phyloP scores from a whole-genome alignment of 2,113 vertebrate genomes.

The Trichechus manatus region DNA sequence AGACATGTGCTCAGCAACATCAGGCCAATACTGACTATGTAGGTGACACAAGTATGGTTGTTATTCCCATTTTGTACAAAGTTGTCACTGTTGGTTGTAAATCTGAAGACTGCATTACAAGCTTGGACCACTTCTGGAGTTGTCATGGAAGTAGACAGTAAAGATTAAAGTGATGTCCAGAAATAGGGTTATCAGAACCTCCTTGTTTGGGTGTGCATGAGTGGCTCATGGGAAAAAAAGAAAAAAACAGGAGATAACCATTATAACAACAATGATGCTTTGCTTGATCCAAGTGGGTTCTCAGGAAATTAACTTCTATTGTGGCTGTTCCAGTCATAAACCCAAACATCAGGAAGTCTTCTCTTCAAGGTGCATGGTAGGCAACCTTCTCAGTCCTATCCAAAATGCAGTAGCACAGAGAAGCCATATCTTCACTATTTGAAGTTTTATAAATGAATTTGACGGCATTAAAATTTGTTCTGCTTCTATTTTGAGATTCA shows the following conservation, averaged over 20 bases:
- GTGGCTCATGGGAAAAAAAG: slow-evolving; percentile 89
- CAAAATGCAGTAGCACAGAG: slow-evolving; percentile 90
- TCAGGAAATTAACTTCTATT: slow-evolving; percentile 91
- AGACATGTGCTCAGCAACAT: slow-evolving; percentile 92
- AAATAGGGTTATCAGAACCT: slow-evolving; percentile 89
- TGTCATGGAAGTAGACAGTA: slow-evolving; percentile 91
- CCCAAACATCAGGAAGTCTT: slow-evolving; percentile 89
- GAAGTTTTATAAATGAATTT: slow-evolving; percentile 87
- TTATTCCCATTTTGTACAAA: slow-evolving; percentile 90
- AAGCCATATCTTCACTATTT: slow-evolving; percentile 89
- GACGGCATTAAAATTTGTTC: slow-evolving; percentile 90
- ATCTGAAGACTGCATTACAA: slow-evolving; percentile 90
- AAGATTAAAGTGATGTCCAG: slow-evolving; percentile 92
- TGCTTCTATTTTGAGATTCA: slow-evolving; percentile 85
- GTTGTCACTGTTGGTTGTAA: slow-evolving; percentile 90
- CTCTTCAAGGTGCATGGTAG: slow-evolving; percentile 66
- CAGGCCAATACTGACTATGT: slow-evolving; percentile 92
- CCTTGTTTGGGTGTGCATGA: slow-evolving; percentile 86
- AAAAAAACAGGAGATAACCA: slow-evolving; percentile 92
- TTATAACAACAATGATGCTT: slow-evolving; percentile 83
- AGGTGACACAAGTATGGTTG: slow-evolving; percentile 90
- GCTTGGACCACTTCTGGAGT: slow-evolving; percentile 91
- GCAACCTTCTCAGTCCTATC: slow-evolving; percentile 85
- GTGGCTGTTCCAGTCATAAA: slow-evolving; percentile 90
- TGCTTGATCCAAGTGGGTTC: slow-evolving; percentile 90